These are phyloP conservation scores for Archaeoteleia sp. DNA, from an alignment of 2,888 invertebrate genomes.

Conservation along the genomic window DNA sequence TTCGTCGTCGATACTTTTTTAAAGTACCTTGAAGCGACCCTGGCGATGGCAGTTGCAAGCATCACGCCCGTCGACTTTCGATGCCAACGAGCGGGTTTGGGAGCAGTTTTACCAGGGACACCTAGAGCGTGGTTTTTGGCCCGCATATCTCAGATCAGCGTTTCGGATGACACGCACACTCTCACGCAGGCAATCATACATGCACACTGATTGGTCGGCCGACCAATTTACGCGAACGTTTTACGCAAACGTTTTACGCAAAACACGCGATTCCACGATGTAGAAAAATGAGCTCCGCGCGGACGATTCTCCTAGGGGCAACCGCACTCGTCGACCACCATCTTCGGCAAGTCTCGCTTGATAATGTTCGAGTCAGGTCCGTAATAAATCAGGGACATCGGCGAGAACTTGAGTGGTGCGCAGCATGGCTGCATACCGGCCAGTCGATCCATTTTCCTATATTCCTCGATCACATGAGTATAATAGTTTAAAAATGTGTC, in stretches of 20 bases:
- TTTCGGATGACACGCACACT: conserved; percentile 18
- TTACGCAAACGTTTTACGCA: conserved; percentile 8
- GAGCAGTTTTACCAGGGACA: conserved; percentile 35
- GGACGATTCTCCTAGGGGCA: conserved; percentile 81
- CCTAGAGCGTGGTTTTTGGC: conserved; percentile 44
- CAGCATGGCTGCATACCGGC: conserved; percentile 93
- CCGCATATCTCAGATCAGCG: conserved; percentile 39
- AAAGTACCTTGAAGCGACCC: conserved; percentile 43
- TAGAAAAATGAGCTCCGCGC: conserved; percentile 4
- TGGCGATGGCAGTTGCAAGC: conserved; percentile 53
- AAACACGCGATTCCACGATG: conserved; percentile 11
- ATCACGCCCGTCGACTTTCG: conserved; percentile 43
- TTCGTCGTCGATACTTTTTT: conserved; percentile 42
- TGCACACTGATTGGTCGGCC: conserved; percentile 27
- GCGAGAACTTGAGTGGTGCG: conserved; percentile 92
- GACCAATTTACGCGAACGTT: conserved; percentile 20
- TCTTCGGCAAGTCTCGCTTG: conserved; percentile 94
- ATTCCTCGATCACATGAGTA: conserved; percentile 93
- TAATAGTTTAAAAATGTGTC: conserved; percentile 91
- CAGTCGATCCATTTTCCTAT: conserved; percentile 84
- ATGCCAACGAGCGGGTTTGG: conserved; percentile 40
- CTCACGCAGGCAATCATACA: conserved; percentile 18
- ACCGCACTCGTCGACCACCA: conserved; percentile 97
- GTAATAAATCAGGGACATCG: conserved; percentile 94
- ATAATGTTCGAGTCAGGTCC: conserved; percentile 93